Base-by-base conservation (phyloP, 2,113 vertebrate species). In the Oreotragus oreotragus region DNA sequence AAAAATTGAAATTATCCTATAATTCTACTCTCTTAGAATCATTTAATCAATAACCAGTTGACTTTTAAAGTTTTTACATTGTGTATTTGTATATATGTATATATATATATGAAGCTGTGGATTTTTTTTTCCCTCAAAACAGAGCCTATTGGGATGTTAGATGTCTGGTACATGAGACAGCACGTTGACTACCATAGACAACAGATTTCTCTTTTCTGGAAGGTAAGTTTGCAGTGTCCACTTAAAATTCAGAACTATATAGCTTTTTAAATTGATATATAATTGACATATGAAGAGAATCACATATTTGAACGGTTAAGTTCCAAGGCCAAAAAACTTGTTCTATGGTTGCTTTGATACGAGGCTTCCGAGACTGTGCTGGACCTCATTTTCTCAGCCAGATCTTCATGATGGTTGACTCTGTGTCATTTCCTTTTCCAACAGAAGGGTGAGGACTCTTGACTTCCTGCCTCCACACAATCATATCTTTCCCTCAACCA, bases 131-230 rank as follows among this genome's bases (percentile, higher is more conserved):
- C 0, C 30, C 94, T 94, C 57, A 28, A 4, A 66, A 36, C 97
- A 99, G 99, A 27, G 16, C 99, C 99, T 0, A 62, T 17, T 0
- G 98, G 98, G 19, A 95, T 17, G 21, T 91, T 98, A 93, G 98
- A 99, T 7, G 21, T 99, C 27, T 99, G 99, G 99, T 99, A 99
- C 96, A 84, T 3, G 11, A 98, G 79, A 90, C 62, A 97, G 55
- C 91, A 97, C 0, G 1, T 97, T 28, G 96, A 47, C 45, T 5
- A 66, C 0, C 77, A 81, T 1, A 81, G 9, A 33, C 98, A 98
- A 96, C 98, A 86, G 43, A 95, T 99, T 90, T 98, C 98, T 51
- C 62, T 99, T 0, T 99, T 99, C 13, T 99, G 99, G 99, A 99
- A 99, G 99, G 99, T 99, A 96, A 97, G 97, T 93, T 60, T 77